A percentile compares a stretch with the other conserved stretches of the same genome.
These are phyloP conservation scores for Oscheius sp. DNA, from an alignment of 2,888 invertebrate genomes.

Conservation along the genomic window DNA sequence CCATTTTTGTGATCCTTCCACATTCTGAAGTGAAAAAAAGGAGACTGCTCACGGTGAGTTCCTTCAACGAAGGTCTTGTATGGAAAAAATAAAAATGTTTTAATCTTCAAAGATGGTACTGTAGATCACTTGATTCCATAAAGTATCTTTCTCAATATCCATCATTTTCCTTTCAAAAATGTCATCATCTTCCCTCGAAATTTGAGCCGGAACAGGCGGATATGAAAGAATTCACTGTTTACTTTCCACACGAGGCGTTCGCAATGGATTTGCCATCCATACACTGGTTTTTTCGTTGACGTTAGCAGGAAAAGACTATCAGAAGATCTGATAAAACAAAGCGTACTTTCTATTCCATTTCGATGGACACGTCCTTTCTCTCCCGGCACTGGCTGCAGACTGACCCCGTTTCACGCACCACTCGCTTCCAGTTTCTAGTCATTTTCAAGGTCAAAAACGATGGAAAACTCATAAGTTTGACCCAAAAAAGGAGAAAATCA, in stretches of 20 bases:
- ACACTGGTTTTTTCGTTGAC: neutral
- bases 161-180: neutral
- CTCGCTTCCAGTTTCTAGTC: slow-evolving; percentile 1
- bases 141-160: neutral
- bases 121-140: too few relatives aligned
- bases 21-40: neutral
- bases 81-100: too few relatives aligned
- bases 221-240: neutral
- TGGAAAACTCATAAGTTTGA: neutral
- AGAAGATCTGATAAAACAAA: neutral
- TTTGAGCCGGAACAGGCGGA: neutral
- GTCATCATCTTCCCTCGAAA: neutral
- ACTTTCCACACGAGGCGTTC: neutral
- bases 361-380: slow-evolving; percentile 13
- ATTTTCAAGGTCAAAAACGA: slow-evolving; percentile 5
- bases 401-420: slow-evolving; percentile 19
- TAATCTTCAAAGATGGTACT: too few relatives aligned
- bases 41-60: neutral
- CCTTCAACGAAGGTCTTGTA: too few relatives aligned
- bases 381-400: neutral
- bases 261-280: neutral
- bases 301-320: neutral
- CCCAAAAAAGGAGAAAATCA: neutral
- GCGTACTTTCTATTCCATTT: neutral
- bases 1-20: slow-evolving; percentile 7